These are phyloP conservation scores for Drosophila setosimentum DNA, from an alignment of 2,888 invertebrate species.

Conservation along the genomic window DNA sequence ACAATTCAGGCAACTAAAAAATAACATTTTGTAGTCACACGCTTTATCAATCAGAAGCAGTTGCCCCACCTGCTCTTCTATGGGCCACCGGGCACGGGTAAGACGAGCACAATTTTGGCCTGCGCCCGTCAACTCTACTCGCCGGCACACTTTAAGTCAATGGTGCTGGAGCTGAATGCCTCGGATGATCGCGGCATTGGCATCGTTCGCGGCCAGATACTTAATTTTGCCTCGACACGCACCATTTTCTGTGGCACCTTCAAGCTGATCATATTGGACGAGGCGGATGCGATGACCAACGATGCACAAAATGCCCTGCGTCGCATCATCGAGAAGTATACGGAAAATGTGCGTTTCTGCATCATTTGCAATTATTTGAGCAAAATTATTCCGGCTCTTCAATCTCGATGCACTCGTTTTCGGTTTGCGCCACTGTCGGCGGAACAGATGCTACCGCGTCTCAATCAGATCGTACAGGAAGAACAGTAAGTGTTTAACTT, in stretches of 20 bases:
- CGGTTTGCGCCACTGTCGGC: slow-evolving; percentile 95
- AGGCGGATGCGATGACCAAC: slow-evolving; percentile 99
- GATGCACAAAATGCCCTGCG: slow-evolving; percentile 99
- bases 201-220: slow-evolving; percentile 96
- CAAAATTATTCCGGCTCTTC: slow-evolving; percentile 99
- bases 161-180: slow-evolving; percentile 98
- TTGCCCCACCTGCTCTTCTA: slow-evolving; percentile 98
- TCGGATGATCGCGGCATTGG: slow-evolving; percentile 99
- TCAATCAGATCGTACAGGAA: slow-evolving; percentile 92
- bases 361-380: slow-evolving; percentile 99
- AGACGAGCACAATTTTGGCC: slow-evolving; percentile 98
- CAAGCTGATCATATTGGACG: slow-evolving; percentile 98
- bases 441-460: slow-evolving; percentile 94
- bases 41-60: slow-evolving; percentile 95
- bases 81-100: slow-evolving; percentile 99
- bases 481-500: slow-evolving; percentile 89
- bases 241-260: slow-evolving; percentile 97
- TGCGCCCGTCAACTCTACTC: slow-evolving; percentile 97
- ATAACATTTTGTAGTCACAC: slow-evolving; percentile 88
- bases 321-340: slow-evolving; percentile 99
- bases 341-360: slow-evolving; percentile 99
- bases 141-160: slow-evolving; percentile 95
- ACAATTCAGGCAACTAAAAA: background rate
- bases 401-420: slow-evolving; percentile 98
- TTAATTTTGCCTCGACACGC: slow-evolving; percentile 98